phyloP scores from a whole-genome alignment of 2,113 vertebrate species.

The Limnothrissa miodon region DNA sequence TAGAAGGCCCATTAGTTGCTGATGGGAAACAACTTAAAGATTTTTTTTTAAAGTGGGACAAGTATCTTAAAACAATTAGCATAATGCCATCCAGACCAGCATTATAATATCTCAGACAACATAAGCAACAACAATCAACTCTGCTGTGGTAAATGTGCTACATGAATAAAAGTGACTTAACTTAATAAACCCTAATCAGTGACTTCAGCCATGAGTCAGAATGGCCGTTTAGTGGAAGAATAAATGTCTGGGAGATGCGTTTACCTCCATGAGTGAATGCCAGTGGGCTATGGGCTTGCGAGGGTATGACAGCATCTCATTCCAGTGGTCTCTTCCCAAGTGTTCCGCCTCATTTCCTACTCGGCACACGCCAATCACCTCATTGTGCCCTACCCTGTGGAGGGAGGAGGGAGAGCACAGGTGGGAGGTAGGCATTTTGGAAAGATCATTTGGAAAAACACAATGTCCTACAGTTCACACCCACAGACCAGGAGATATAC shows the following conservation, averaged over 20 bases:
- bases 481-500: no score
- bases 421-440: background rate
- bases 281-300: slow-evolving; percentile 96
- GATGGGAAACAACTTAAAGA: background rate
- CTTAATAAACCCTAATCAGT: background rate
- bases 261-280: slow-evolving; percentile 93
- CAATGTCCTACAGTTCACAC: no score
- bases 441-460: background rate
- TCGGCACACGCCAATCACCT: slow-evolving; percentile 95
- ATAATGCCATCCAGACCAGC: background rate
- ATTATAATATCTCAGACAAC: background rate
- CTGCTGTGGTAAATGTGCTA: no score
- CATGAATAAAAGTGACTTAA: no score
- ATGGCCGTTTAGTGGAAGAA: background rate
- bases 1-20: background rate
- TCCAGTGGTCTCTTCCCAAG: slow-evolving; percentile 97
- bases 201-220: background rate
- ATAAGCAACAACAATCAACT: no score
- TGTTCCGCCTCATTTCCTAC: slow-evolving; percentile 89
- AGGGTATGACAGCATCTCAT: slow-evolving; percentile 92
- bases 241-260: slow-evolving; percentile 1
- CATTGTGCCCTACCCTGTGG: slow-evolving; percentile 97
- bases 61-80: background rate
- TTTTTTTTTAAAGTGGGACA: background rate
- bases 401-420: background rate